These are phyloP conservation scores for Riptortus pedestris DNA, from an alignment of 1,140 invertebrate species.

Conservation along the genomic window DNA sequence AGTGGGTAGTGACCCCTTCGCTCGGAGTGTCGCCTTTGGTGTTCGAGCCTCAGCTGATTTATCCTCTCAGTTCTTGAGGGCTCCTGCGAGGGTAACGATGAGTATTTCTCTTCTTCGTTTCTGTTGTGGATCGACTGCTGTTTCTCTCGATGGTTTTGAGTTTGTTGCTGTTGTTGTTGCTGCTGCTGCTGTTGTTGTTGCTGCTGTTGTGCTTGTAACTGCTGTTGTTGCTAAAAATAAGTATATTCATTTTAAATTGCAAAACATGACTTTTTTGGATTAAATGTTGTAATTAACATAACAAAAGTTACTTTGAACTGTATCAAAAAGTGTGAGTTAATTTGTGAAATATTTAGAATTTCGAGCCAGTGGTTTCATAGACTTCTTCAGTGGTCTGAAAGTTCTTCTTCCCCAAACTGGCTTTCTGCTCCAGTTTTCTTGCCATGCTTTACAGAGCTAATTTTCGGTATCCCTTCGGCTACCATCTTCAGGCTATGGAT, in stretches of 20 bases:
- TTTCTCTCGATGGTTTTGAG: constrained; percentile 33
- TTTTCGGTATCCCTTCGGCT: too few species aligned
- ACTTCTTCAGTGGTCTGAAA: too few species aligned
- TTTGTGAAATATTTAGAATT: too few species aligned
- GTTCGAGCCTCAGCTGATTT: constrained; percentile 42
- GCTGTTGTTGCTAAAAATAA: background rate
- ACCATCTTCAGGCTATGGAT: too few species aligned
- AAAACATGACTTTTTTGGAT: background rate
- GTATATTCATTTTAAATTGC: background rate
- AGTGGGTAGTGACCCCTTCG: constrained; percentile 41
- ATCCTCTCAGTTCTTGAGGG: constrained; percentile 41
- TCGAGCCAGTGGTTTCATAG: too few species aligned
- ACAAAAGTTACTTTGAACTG: background rate
- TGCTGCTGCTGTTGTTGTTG: constrained; percentile 30
- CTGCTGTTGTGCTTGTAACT: constrained; percentile 18
- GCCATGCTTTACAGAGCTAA: too few species aligned
- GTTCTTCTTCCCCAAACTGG: too few species aligned
- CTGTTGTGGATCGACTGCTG: constrained; percentile 35
- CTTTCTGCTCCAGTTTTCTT: too few species aligned
- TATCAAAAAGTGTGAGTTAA: background rate
- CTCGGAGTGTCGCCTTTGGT: constrained; percentile 45
- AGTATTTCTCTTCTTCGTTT: constrained; percentile 10
- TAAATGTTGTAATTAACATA: background rate
- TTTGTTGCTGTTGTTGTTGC: constrained; percentile 29
- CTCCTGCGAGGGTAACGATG: constrained; percentile 3